These are phyloP conservation scores for Pygmarrhopalites habei DNA, from an alignment of 1,140 invertebrate genomes.

Conservation along the genomic window DNA sequence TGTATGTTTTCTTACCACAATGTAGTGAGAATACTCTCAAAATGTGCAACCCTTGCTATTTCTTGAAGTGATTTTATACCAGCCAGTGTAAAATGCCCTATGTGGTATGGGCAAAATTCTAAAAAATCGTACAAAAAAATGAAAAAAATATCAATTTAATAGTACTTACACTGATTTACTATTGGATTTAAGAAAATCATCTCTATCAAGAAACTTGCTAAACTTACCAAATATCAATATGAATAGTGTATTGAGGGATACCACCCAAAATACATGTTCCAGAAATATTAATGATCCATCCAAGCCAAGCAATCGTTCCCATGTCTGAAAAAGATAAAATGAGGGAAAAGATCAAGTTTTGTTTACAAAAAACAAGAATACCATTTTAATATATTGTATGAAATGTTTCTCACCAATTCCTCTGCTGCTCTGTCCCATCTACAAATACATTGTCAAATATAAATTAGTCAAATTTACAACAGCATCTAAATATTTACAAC, in stretches of 20 bases:
- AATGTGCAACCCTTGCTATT: constrained; percentile 68
- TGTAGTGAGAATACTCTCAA: constrained; percentile 87
- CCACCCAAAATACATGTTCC: constrained; percentile 99
- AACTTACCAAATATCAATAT: constrained; percentile 63
- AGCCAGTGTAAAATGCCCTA: constrained; percentile 76
- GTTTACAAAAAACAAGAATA: no score
- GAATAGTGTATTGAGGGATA: constrained; percentile 92
- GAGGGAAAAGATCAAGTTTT: no score
- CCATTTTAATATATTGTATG: no score
- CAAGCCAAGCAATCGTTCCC: constrained; percentile 90
- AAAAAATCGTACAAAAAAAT: constrained; percentile 49
- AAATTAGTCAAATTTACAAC: no score
- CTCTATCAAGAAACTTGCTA: no score
- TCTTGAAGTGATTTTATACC: constrained; percentile 69
- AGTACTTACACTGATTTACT: background rate
- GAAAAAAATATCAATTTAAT: constrained; percentile 12
- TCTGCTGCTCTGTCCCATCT: constrained; percentile 95
- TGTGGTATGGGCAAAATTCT: constrained; percentile 93
- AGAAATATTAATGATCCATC: constrained; percentile 95
- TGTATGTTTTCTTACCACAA: no score
- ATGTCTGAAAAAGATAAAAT: constrained; percentile 43
- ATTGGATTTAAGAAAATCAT: no score
- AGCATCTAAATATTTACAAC: no score
- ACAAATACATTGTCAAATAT: no score
- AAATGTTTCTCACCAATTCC: constrained; percentile 50